phyloP scores from a whole-genome alignment of 2,113 vertebrate genomes.

The Cinclus mexicanus region DNA sequence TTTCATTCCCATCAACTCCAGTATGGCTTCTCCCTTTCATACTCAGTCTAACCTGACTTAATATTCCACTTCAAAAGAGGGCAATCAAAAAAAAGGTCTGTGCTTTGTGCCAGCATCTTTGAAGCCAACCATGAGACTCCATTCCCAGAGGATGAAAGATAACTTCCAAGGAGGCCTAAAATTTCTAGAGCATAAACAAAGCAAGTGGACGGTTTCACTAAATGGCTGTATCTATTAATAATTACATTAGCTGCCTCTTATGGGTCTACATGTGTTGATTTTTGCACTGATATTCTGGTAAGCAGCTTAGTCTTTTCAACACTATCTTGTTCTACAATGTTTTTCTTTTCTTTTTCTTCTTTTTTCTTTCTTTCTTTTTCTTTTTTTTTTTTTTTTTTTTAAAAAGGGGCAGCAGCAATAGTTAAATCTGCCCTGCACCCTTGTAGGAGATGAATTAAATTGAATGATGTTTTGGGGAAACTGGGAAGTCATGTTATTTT shows the following conservation, averaged over 20 bases:
- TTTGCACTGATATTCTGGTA: neutral
- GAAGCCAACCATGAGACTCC: slow-evolving; percentile 21
- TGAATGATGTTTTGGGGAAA: neutral
- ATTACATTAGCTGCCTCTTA: neutral
- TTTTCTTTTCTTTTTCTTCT: no score
- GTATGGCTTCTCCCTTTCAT: neutral
- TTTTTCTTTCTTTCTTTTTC: neutral
- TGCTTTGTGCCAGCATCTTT: slow-evolving; percentile 16
- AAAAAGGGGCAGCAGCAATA: neutral
- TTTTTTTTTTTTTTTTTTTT: neutral
- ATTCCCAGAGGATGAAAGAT: slow-evolving; percentile 57
- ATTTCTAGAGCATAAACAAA: neutral
- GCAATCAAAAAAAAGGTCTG: slow-evolving; percentile 36
- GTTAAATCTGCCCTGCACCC: neutral
- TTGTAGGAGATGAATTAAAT: neutral
- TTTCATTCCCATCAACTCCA: neutral
- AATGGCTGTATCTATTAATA: slow-evolving; percentile 19
- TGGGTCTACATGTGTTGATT: neutral
- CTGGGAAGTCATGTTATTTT: fast-evolving
- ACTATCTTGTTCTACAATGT: no score
- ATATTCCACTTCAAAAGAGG: slow-evolving; percentile 32
- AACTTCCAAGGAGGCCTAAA: neutral
- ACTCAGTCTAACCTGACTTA: slow-evolving; percentile 29
- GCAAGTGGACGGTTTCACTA: slow-evolving; percentile 10
- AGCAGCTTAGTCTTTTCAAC: neutral